Evolutionary conservation across 2,113 vertebrate species (phyloP).

Genomic region (Heterochromis multidens): DNA sequence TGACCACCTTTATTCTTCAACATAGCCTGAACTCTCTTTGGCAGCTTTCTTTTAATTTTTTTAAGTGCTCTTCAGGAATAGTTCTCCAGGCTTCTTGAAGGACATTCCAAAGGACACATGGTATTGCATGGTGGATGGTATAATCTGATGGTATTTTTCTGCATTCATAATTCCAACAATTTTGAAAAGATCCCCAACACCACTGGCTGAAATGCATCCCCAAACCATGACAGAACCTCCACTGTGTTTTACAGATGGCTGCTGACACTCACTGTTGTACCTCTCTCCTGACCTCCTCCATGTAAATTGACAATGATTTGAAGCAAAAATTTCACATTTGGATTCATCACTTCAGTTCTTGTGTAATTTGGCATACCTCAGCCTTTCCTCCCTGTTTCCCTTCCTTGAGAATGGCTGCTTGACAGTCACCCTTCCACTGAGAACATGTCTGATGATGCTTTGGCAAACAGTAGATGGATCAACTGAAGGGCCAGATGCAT

Average conservation of each 20-base stretch:
- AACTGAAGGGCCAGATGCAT: too few species aligned
- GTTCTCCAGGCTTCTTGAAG: not conserved
- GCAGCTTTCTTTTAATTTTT: not conserved
- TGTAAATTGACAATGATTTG: not conserved
- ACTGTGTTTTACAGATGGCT: not conserved
- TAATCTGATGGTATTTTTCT: too few species aligned
- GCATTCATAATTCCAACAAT: not conserved
- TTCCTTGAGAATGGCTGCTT: not conserved
- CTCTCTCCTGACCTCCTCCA: not conserved
- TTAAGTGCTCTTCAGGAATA: not conserved
- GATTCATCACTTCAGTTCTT: not conserved
- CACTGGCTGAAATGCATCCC: not conserved
- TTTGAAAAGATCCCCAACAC: not conserved
- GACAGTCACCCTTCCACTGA: too few species aligned
- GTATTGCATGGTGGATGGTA: not conserved
- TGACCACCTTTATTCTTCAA: not conserved
- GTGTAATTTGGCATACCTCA: not conserved
- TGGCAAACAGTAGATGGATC: not conserved
- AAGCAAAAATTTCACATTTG: not conserved
- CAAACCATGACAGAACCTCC: not conserved
- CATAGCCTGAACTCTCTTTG: not conserved
- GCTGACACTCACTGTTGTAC: not conserved
- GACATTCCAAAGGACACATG: not conserved
- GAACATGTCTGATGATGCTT: not conserved
- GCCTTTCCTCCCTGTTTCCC: too few species aligned